Evolutionary conservation across 2,797 vertebrate species (phyloP).

Genomic region (Champsocephalus esox): DNA sequence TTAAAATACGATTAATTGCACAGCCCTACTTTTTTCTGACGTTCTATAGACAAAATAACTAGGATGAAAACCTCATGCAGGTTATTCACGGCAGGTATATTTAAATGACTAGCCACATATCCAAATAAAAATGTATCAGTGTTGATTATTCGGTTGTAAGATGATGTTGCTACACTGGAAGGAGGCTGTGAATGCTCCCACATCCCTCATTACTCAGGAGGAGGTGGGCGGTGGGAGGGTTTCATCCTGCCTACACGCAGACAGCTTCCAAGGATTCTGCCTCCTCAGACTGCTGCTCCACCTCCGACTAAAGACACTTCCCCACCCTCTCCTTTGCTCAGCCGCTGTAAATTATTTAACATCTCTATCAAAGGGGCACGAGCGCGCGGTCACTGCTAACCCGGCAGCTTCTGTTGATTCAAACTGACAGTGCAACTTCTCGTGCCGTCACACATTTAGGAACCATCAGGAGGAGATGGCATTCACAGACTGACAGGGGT

Average conservation of each 20-base stretch:
- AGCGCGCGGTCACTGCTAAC: slow-evolving; percentile 35
- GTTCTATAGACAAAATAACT: no score
- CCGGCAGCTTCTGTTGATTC: slow-evolving; percentile 28
- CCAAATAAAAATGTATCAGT: background rate
- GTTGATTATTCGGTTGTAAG: slow-evolving; percentile 19
- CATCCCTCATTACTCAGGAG: slow-evolving; percentile 66
- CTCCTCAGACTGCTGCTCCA: slow-evolving; percentile 56
- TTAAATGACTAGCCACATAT: background rate
- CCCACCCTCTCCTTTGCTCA: slow-evolving; percentile 30
- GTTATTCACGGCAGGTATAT: background rate
- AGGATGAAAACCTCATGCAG: background rate
- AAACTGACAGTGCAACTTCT: slow-evolving; percentile 42
- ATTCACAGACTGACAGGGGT: slow-evolving; percentile 13
- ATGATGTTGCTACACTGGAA: slow-evolving; percentile 36
- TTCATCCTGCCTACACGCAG: slow-evolving; percentile 47
- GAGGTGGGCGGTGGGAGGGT: slow-evolving; percentile 62
- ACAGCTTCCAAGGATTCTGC: slow-evolving; percentile 57
- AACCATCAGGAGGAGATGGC: slow-evolving; percentile 4
- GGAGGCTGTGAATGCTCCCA: slow-evolving; percentile 41
- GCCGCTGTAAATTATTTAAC: slow-evolving; percentile 69
- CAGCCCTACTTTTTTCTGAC: background rate
- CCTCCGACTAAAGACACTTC: slow-evolving; percentile 55
- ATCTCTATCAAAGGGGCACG: slow-evolving; percentile 10
- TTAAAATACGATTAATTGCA: no score
- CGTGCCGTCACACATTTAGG: slow-evolving; percentile 16